Evolutionary conservation across 2,113 vertebrate genomes (phyloP), one percentile per base, ranked within the genome.

Genomic region (Brachyistius frenatus): DNA sequence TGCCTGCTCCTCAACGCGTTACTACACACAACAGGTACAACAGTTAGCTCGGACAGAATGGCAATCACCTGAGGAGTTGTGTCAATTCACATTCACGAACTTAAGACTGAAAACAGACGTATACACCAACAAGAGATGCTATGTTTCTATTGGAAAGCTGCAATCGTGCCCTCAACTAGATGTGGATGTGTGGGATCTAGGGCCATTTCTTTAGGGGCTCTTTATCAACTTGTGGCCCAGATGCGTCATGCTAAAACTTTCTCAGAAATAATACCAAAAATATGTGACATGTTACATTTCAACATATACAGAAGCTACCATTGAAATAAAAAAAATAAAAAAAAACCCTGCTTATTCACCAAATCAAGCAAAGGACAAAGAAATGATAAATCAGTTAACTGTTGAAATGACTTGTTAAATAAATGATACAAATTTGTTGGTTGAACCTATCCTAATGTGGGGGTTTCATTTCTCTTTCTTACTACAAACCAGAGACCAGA

Each of bases 1-100:
- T 62, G 50, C 68, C 53, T 54, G 23, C 32, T 67, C 11, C 1
- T 7, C 14, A 39, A 63, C 15, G 35, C 53, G 31, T 56, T 8
- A 23, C 23, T 23, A 57, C 37, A 60, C 50, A 62, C 46, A 82
- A 71, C 39, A 57, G 2, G 35, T 32, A 37, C 3, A 61, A 61
- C 5, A 61, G 31, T 47, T 5, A 66, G 23, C 13, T 56, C 7
- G 56, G 5, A 3, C 1, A 3, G 23, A 46, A n/a, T 56, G 56
- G 13, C 41, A 23, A 54, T 23, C 53, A 53, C 23, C 1, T 2
- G 39, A 52, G 55, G 15, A 16, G 41, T 2, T 37, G 30, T 49
- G 47, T 55, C 2, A 10, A 53, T 36, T 53, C 15, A 62, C 16
- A 73, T 49, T 64, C 9, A 58, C 31, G 15, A 67, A 32, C 7